Conservation (phyloP, 2,797 vertebrate genomes). For the Parauchenoglanis ngamensis region DNA sequence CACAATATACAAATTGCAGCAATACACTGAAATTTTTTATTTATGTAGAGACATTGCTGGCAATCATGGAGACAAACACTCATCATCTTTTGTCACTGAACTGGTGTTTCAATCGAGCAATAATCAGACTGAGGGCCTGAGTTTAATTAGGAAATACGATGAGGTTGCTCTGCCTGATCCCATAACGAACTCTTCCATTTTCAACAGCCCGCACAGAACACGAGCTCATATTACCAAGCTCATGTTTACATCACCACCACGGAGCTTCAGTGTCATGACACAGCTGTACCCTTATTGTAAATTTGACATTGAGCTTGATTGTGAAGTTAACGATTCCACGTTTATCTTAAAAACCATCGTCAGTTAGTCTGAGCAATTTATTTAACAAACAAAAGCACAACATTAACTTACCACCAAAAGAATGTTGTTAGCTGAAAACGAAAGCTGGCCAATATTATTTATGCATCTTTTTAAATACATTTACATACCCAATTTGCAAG, state of each 20-base stretch:
- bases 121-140: background rate
- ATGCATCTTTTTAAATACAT: background rate
- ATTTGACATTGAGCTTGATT: too few species aligned
- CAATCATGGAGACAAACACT: background rate
- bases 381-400: background rate
- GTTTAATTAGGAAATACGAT: constrained; percentile 16
- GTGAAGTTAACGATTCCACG: background rate
- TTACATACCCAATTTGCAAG: background rate
- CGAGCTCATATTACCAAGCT: background rate
- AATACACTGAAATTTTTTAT: background rate
- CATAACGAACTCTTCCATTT: background rate
- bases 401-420: background rate
- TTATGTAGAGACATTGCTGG: background rate
- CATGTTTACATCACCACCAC: background rate
- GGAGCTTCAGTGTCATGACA: background rate
- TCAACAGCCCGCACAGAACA: background rate
- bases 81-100: background rate
- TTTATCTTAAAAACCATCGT: background rate
- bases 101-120: background rate
- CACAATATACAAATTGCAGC: background rate
- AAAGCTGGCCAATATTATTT: background rate
- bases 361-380: background rate
- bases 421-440: background rate
- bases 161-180: background rate
- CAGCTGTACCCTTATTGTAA: background rate